Conservation (phyloP, 1,140 invertebrate genomes). For the Gryllus bimaculatus region DNA sequence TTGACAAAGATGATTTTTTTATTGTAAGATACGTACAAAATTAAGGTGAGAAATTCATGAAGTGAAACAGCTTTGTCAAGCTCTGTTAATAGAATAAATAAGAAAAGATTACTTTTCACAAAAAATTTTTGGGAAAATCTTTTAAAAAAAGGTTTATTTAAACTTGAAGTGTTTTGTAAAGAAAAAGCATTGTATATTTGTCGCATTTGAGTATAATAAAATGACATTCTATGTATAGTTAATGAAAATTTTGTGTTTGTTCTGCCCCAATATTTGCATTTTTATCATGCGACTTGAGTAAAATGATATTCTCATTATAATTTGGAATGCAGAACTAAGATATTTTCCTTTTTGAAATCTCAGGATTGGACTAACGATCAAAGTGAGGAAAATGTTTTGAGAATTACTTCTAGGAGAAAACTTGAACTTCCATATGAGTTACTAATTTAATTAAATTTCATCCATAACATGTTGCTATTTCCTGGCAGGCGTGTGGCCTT, state of each 20-base stretch:
- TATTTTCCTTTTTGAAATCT: too few relatives aligned
- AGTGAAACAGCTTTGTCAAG: background rate
- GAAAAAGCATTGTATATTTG: conserved; percentile 5
- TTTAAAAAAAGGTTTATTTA: background rate
- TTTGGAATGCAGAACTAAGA: too few relatives aligned
- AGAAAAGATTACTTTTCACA: background rate
- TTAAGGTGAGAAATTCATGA: background rate
- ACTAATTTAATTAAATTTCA: too few relatives aligned
- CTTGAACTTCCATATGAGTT: too few relatives aligned
- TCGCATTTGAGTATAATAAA: conserved; percentile 5
- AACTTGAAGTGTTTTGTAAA: background rate
- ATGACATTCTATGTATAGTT: conserved; percentile 5
- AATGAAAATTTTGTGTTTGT: background rate
- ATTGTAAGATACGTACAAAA: background rate
- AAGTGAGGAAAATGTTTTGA: too few relatives aligned
- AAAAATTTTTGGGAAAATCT: background rate
- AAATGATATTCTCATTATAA: too few relatives aligned
- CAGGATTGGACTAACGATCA: too few relatives aligned
- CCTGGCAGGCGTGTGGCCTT: too few relatives aligned
- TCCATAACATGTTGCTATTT: too few relatives aligned
- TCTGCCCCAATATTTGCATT: too few relatives aligned
- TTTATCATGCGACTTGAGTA: too few relatives aligned
- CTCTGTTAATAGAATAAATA: background rate
- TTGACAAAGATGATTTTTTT: background rate
- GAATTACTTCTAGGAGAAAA: too few relatives aligned